Percentiles rank a stretch among this genome's conserved stretches.
These are phyloP conservation scores for Columbina picui DNA, from an alignment of 2,113 vertebrate genomes.

Conservation along the genomic window DNA sequence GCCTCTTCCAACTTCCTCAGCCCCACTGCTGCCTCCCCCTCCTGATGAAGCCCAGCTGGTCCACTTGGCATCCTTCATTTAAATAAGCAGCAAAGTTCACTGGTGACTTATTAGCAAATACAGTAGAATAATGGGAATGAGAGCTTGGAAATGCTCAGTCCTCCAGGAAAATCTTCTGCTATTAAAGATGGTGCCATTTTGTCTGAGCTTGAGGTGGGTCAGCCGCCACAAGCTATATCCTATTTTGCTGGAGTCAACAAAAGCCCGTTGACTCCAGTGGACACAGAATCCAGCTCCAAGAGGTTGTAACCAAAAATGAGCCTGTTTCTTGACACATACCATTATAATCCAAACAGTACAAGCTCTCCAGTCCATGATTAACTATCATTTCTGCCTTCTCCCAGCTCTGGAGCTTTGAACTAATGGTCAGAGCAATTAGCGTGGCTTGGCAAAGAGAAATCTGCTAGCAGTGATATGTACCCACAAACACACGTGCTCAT, in stretches of 20 bases:
- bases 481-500: not conserved
- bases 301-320: not conserved
- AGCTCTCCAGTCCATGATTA: not conserved
- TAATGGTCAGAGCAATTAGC: not conserved
- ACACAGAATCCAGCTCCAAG: not conserved
- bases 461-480: not conserved
- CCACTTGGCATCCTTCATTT: not conserved
- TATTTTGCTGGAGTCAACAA: not conserved
- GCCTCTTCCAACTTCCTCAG: not conserved
- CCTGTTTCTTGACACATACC: not conserved
- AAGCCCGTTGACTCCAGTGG: not conserved
- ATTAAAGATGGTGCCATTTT: not conserved
- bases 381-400: not conserved
- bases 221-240: not conserved
- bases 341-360: not conserved
- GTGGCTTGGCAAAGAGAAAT: not conserved
- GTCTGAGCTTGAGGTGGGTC: not conserved
- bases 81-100: not conserved
- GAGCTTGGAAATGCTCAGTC: not conserved
- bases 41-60: not conserved
- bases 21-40: not conserved
- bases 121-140: not conserved
- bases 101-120: not conserved
- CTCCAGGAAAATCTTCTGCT: not conserved
- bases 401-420: not conserved